Base-by-base conservation (phyloP, 2,888 invertebrate genomes). In the Drosophila siamana region DNA sequence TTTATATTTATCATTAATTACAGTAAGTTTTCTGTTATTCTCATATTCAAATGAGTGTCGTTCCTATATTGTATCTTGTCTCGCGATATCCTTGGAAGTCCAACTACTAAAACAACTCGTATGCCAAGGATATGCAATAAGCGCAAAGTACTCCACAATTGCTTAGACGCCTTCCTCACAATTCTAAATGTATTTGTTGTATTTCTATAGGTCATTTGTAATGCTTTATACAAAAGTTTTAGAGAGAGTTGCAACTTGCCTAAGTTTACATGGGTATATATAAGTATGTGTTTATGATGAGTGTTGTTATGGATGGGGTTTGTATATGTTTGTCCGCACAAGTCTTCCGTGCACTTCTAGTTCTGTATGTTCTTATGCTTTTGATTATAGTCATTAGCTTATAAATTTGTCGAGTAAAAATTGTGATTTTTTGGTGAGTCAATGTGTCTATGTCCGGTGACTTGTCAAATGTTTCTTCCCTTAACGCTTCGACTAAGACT, bases 121-220 rank as follows among this genome's bases (percentile, higher is more conserved):
- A 80, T 65, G 52, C 74, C 77, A 51, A 48, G 77, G 67, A 80
- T 67, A 77, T 67, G 63, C 77, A 63, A 65, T 55, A 77, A 70
- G 68, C 84, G 69, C 77, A 65, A 57, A 70, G 65, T 83, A 69
- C 86, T 88, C 82, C 86, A 88, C 83, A 84, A 72, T 62, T 57
- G 78, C 64, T 74, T 76, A 65, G 68, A 66, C 66, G 68, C 63
- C 66, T 71, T 63, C n/a, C 24, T 43, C 13, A 33, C 43, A 57
- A 55, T 38, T 55, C 44, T 68, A 57, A 36, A 43, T 43, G 41
- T 44, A 38, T 54, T 16, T 54, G 19, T 9, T 52, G 38, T 61
- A 38, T 44, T 9, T 54, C 30, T 64, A 36, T 55, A 24, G 16
- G 13, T 59, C 4, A 9, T 38, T 50, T 30, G 26, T 24, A 28